These are phyloP conservation scores for Lytechinus pictus DNA, from an alignment of 35 echinoderm and acorn worm genomes.

Conservation along the genomic window DNA sequence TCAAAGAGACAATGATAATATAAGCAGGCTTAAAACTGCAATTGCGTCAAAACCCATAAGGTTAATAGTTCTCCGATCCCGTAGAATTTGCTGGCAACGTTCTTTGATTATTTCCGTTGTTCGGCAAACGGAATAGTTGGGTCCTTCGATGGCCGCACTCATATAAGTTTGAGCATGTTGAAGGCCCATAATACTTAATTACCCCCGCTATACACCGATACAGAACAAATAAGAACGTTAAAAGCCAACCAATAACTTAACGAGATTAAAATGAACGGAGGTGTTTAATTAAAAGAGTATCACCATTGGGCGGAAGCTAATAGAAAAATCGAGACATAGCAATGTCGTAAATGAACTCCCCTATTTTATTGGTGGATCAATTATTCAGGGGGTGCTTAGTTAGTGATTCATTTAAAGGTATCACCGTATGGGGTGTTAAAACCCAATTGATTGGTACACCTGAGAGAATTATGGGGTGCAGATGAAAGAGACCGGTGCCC, in stretches of 20 bases:
- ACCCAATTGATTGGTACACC: background rate
- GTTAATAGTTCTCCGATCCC: too few species aligned
- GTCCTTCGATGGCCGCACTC: background rate
- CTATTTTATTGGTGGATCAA: slow-evolving; percentile 19
- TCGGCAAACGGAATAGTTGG: background rate
- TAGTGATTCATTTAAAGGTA: slow-evolving; percentile 11
- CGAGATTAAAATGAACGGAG: slow-evolving; percentile 37
- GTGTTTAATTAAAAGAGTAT: slow-evolving; percentile 39
- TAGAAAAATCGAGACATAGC: slow-evolving; percentile 4
- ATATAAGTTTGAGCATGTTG: background rate
- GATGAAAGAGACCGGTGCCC: background rate
- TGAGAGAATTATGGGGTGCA: background rate
- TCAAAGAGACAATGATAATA: too few species aligned
- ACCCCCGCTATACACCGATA: background rate
- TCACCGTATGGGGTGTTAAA: background rate
- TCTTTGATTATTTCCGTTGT: background rate
- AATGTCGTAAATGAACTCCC: slow-evolving; percentile 23
- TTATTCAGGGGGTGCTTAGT: slow-evolving; percentile 1
- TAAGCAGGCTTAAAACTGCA: too few species aligned
- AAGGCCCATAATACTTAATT: background rate
- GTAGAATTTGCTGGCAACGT: background rate
- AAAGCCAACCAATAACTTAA: background rate
- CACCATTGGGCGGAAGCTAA: background rate
- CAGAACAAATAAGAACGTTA: background rate
- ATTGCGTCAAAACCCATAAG: too few species aligned